Base-by-base conservation (phyloP, 1,140 invertebrate species). In the Heliothis virescens region DNA sequence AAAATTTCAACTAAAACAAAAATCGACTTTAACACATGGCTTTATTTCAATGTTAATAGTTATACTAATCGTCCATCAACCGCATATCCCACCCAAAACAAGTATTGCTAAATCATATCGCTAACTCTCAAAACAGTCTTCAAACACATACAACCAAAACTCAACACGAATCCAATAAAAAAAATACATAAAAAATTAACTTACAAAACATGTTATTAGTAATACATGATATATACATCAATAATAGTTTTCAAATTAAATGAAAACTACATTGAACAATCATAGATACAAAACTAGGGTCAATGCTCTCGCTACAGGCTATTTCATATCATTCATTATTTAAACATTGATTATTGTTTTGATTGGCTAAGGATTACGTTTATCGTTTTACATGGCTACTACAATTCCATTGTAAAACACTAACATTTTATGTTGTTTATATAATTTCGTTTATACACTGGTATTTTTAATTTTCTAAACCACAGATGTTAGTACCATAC, bases 241-340 rank as follows among this genome's bases (percentile, higher is more conserved):
- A 93, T 87, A 48, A 80, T 88, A 87, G 86, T 91, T 89, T 93
- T 93, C 91, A 90, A 87, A 52, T 67, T 59, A 12, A 85, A 87
- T 89, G 90, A 93, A 92, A 86, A 89, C 89, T 89, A 92, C 85
- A 89, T 93, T 92, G 92, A 89, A 59, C 65, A 65, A 29, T 73
- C 63, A 79, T 83, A 79, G 79, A 82, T 83, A 86, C 65, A 83
- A 87, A 80, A 47, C 34, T 62, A 59, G 72, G 57, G 55, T 50
- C 29, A 60, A 82, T 73, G 78, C 55, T 80, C 74, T 83, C 79
- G 85, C 83, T 87, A 87, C 72, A 73, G 59, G 34, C 77, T 80
- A 83, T 76, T 84, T 62, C 1, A 26, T 52, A 52, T 69, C 65
- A 52, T 71, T 71, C 12, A n/a, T 63, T 63, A 63, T 21, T 34